These are phyloP conservation scores for Zelleria hepariella DNA, from an alignment of 2,888 invertebrate genomes.

Conservation along the genomic window DNA sequence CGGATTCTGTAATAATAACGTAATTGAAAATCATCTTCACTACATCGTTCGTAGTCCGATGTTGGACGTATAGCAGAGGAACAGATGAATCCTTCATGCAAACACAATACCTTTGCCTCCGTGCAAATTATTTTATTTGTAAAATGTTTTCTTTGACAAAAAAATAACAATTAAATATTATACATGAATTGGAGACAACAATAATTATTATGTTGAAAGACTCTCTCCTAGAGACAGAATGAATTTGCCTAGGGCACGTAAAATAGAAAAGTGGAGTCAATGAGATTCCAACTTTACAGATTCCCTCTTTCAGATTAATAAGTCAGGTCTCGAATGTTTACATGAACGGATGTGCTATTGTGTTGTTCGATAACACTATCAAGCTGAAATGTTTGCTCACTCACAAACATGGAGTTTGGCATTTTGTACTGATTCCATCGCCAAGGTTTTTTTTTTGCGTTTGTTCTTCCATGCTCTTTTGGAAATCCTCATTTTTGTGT, in stretches of 20 bases:
- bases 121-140: too few relatives aligned
- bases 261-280: too few relatives aligned
- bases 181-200: too few relatives aligned
- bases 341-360: slow-evolving; percentile 54
- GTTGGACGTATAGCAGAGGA: too few relatives aligned
- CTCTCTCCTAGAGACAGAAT: too few relatives aligned
- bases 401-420: too few relatives aligned
- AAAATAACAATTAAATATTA: too few relatives aligned
- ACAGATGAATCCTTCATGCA: too few relatives aligned
- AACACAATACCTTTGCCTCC: too few relatives aligned
- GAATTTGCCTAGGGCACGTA: too few relatives aligned
- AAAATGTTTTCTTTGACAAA: too few relatives aligned
- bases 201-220: too few relatives aligned
- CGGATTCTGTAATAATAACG: slow-evolving; percentile 24
- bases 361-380: slow-evolving; percentile 48
- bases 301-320: slow-evolving; percentile 30
- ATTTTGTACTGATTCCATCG: neutral
- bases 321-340: slow-evolving; percentile 67
- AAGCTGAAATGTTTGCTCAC: slow-evolving; percentile 8
- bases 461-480: neutral
- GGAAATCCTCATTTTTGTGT: neutral
- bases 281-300: neutral
- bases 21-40: slow-evolving; percentile 20
- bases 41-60: neutral
- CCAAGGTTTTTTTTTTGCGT: neutral